Conservation (phyloP, 2,888 invertebrate genomes). For the Hirtodrosophila cameraria region DNA sequence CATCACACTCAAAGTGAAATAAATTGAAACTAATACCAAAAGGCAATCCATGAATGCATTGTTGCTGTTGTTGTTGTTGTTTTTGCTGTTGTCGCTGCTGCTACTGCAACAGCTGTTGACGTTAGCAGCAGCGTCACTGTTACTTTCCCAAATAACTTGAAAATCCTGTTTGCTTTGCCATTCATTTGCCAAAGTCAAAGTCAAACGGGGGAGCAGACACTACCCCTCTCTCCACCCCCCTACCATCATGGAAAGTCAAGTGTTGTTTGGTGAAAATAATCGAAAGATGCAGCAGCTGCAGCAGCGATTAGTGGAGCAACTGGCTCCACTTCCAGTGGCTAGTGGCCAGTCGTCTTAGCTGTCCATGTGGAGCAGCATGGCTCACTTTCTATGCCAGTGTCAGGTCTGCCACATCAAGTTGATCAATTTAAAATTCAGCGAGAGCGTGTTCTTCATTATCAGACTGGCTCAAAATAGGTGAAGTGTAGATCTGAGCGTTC, state of each 20-base stretch:
- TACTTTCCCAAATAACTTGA: slow-evolving; percentile 67
- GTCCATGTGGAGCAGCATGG: slow-evolving; percentile 30
- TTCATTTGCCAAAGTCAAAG: slow-evolving; percentile 61
- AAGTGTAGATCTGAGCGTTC: not conserved
- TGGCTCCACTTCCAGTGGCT: slow-evolving; percentile 14
- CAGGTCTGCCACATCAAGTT: slow-evolving; percentile 12
- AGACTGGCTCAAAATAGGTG: slow-evolving; percentile 12
- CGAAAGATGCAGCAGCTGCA: not conserved
- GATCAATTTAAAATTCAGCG: slow-evolving; percentile 15
- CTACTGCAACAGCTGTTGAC: slow-evolving; percentile 46
- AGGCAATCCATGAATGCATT: slow-evolving; percentile 72
- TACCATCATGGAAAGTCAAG: slow-evolving; percentile 55
- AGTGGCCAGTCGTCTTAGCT: not conserved
- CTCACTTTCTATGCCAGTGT: slow-evolving; percentile 42
- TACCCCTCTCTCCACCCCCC: no score
- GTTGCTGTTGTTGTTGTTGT: slow-evolving; percentile 13
- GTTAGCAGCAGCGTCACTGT: slow-evolving; percentile 43
- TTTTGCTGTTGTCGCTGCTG: slow-evolving; percentile 11
- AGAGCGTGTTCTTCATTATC: slow-evolving; percentile 12
- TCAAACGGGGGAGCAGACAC: slow-evolving; percentile 5
- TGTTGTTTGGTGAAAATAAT: slow-evolving; percentile 43
- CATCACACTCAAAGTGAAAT: slow-evolving; percentile 78
- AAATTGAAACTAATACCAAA: slow-evolving; percentile 79
- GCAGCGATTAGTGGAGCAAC: slow-evolving; percentile 38
- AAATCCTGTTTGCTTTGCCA: slow-evolving; percentile 62